A percentile compares a stretch with the other conserved stretches of the same genome.
phyloP scores from a whole-genome alignment of 1,140 invertebrate species.

The Drosophila burlai region DNA sequence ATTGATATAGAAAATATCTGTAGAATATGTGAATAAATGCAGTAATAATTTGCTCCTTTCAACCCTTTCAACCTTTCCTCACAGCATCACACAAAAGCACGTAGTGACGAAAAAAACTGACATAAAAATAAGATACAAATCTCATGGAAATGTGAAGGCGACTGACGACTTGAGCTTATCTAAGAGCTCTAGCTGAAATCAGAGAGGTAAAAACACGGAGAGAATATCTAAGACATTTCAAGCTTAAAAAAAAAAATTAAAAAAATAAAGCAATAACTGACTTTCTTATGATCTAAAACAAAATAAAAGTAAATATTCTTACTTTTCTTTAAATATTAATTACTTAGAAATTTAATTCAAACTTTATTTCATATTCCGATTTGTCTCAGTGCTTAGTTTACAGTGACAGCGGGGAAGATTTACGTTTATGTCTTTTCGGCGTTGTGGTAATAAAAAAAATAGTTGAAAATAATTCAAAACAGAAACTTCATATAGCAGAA shows the following conservation, averaged over 20 bases:
- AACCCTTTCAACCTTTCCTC: neutral
- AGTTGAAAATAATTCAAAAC: constrained; percentile 58
- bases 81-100: constrained; percentile 59
- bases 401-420: constrained; percentile 44
- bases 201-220: constrained; percentile 2
- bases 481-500: constrained; percentile 2
- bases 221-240: neutral
- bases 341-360: too few relatives aligned
- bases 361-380: too few relatives aligned
- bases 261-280: neutral
- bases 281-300: too few relatives aligned
- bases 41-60: constrained; percentile 1
- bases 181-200: constrained; percentile 3
- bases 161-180: constrained; percentile 16
- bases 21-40: neutral
- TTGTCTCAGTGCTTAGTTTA: constrained; percentile 16
- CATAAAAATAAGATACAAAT: constrained; percentile 66
- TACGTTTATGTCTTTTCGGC: constrained; percentile 44
- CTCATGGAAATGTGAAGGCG: constrained; percentile 33
- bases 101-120: constrained; percentile 56
- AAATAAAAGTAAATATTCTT: too few relatives aligned
- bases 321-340: too few relatives aligned
- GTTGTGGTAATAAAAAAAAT: constrained; percentile 54
- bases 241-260: neutral
- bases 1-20: neutral